These are phyloP conservation scores for Nemurella pictetii DNA, from an alignment of 2,888 invertebrate species.

Conservation along the genomic window DNA sequence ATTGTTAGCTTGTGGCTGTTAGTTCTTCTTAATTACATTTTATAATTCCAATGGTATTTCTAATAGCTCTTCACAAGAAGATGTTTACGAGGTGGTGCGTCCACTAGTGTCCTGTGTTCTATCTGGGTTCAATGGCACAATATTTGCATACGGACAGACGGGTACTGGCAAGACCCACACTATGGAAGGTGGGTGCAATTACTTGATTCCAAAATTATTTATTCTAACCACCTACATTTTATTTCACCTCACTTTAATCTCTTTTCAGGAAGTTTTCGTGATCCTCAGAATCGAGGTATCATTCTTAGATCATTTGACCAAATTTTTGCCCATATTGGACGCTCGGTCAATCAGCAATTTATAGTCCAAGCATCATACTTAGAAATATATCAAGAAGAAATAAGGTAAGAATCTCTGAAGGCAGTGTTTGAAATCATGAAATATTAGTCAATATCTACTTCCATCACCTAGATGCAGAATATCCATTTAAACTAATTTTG, in stretches of 20 bases:
- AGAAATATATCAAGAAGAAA: conserved; percentile 95
- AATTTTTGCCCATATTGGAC: conserved; percentile 92
- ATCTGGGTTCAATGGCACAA: conserved; percentile 98
- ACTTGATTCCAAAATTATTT: background rate
- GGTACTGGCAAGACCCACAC: conserved; percentile 86
- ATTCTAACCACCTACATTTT: background rate
- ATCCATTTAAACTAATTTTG: too few species aligned
- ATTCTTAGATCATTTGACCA: conserved; percentile 97
- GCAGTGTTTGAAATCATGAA: background rate
- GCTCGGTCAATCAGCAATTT: conserved; percentile 91
- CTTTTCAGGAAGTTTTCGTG: conserved; percentile 52
- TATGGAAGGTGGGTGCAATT: conserved; percentile 73
- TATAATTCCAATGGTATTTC: background rate
- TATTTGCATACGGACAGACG: conserved; percentile 99
- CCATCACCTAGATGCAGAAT: too few species aligned
- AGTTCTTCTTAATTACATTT: conserved; percentile 19
- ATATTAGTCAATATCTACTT: background rate
- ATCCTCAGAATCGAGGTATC: conserved; percentile 67
- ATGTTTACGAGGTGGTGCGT: conserved; percentile 92
- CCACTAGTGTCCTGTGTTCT: conserved; percentile 94
- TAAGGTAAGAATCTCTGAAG: conserved; percentile 59
- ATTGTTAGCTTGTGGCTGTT: background rate
- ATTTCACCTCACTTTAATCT: background rate
- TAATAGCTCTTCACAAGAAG: conserved; percentile 78
- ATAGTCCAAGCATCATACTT: conserved; percentile 95